phyloP scores from a whole-genome alignment of 2,888 invertebrate genomes.

The Elaeidobius kamerunicus region DNA sequence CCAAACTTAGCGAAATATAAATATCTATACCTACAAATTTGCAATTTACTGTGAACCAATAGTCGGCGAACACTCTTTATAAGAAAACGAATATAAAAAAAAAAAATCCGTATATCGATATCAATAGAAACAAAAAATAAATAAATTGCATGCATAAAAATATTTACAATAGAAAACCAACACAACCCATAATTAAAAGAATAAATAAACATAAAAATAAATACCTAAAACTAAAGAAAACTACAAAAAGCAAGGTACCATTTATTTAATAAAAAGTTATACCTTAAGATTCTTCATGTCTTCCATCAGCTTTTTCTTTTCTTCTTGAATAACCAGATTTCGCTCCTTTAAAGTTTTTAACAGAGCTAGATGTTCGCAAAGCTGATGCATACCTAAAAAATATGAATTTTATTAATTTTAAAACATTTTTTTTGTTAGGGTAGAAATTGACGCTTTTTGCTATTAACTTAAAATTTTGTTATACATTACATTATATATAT shows the following conservation, averaged over 20 bases:
- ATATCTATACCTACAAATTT: too few species aligned
- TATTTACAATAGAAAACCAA: background rate
- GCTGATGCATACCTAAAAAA: slow-evolving; percentile 60
- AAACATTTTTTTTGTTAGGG: too few species aligned
- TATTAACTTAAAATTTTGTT: too few species aligned
- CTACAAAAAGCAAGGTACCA: background rate
- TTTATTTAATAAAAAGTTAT: slow-evolving; percentile 20
- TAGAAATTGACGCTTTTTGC: too few species aligned
- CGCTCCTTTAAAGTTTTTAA: slow-evolving; percentile 65
- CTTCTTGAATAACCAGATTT: slow-evolving; percentile 60
- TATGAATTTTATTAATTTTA: background rate
- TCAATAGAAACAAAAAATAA: slow-evolving; percentile 1
- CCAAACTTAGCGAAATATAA: too few species aligned
- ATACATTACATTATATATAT: too few species aligned
- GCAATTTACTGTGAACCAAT: too few species aligned
- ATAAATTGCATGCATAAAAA: background rate
- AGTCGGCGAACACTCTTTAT: too few species aligned
- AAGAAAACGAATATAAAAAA: too few species aligned
- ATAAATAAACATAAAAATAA: slow-evolving; percentile 2
- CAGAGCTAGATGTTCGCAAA: slow-evolving; percentile 73
- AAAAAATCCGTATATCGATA: background rate
- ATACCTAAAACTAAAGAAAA: slow-evolving; percentile 6
- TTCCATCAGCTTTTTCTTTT: slow-evolving; percentile 63
- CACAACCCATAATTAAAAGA: background rate
- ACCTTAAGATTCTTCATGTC: slow-evolving; percentile 74